Evolutionary conservation across 2,113 vertebrate species (phyloP), one percentile per base, ranked within the genome.

Genomic region (Noctilio leporinus): DNA sequence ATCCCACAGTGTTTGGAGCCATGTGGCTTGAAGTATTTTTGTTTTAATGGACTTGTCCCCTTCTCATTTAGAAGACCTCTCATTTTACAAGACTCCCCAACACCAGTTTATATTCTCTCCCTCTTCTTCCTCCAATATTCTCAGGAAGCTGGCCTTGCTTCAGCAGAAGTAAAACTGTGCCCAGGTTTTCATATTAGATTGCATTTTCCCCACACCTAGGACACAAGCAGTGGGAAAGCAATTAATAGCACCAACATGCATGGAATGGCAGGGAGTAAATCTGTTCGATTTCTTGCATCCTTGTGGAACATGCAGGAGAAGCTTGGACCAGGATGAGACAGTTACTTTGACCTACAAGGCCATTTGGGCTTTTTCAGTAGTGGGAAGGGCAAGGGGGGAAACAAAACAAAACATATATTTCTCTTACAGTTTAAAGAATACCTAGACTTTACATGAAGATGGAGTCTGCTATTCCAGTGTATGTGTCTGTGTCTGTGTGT

Each of bases 201-300:
- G 16, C 5, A 53, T 80, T 91, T 86, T 91, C 70, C 28, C 90
- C 19, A 87, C 19, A 69, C 16, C 19, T 43, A 83, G 47, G 35
- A 73, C 51, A 84, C 38, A 94, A 85, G 45, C 28, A 76, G 26
- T 19, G 10, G 11, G 22, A 59, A 53, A 80, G 11, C 8, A 73
- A 51, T 76, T 89, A 94, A 55, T 89, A 86, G 75, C 47, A 64
- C 40, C 91, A 89, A 59, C 86, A 95, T 40, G 19, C 49, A 91
- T 91, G 49, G n/a, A 80, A 85, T 55, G 38, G 65, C 72, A 95
- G 12, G 26, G 85, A 86, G 30, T 69, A 92, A 85, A 91, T 64
- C n/a, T 90, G 17, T 82, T 35, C 3, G 0, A 93, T 7, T 45
- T 78, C 55, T 65, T 86, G 45, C 22, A 72, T 77, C 28, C n/a